Evolutionary conservation across 2,113 vertebrate species (phyloP), one percentile per base, ranked within the genome.

Genomic region (Rhinichthys klamathensis): DNA sequence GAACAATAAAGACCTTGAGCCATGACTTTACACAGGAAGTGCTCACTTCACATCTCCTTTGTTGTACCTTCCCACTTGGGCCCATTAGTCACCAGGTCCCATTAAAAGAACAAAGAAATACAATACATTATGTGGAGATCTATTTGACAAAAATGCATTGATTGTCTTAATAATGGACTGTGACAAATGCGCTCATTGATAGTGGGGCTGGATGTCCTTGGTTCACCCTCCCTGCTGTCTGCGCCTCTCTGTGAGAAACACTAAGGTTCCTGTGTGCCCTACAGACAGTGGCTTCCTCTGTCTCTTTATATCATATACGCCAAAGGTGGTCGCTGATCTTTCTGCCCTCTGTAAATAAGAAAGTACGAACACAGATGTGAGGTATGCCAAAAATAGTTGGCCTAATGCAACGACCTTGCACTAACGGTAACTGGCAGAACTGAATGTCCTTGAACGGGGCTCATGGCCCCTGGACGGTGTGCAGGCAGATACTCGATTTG

Each of bases 181-280:
- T 89, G 90, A 94, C 93, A 93, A 94, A 94, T 90, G 91, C 83
- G 67, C 89, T 87, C 88, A 92, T 93, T 94, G 92, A 94, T 92
- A 76, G 75, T 1, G 46, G 30, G 46, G 30, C 51, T 92, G 88
- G 89, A 87, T 90, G 91, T 92, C 91, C 92, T 94, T 93, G 91
- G 85, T 88, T 92, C 84, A 84, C 90, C 87, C 88, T 56, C 85
- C 30, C 21, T 41, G 27, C 80, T 30, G 44, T 9, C 41, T n/a
- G 23, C 41, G 13, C 2, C 61, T 75, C 41, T 41, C 77, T 67
- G 27, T n/a, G 35, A 74, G 83, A 54, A 92, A 92, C 92, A 93
- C 89, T 91, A 87, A 84, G 76, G 2, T 21, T 25, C 87, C 89
- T 92, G 91, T 94, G 90, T 63, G 77, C 80, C 85, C 32, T 82